Percentiles rank a stretch among this genome's conserved stretches.
phyloP scores from a whole-genome alignment of 2,888 invertebrate species.

The Idaea biselata region DNA sequence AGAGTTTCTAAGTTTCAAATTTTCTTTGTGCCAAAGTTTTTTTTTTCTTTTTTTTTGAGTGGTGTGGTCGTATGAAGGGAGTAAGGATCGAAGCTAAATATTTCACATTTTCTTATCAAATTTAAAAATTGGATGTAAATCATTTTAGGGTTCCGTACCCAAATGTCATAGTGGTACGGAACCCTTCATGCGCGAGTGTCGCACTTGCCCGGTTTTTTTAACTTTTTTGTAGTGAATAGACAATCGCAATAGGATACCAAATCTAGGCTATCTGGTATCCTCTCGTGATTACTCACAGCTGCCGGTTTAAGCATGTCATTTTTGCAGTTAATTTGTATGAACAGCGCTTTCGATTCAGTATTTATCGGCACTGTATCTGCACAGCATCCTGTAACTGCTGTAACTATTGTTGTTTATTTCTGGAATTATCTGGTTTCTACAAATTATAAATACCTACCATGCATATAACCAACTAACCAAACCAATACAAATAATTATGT shows the following conservation, averaged over 20 bases:
- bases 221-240: neutral
- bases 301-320: neutral
- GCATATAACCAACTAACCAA: neutral
- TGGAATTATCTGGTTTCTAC: neutral
- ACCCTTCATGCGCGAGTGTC: too few species aligned
- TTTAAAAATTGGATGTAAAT: too few species aligned
- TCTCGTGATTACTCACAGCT: neutral
- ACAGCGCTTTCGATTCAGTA: slow-evolving; percentile 9
- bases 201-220: neutral
- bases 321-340: neutral
- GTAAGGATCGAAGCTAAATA: too few species aligned
- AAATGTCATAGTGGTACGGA: too few species aligned
- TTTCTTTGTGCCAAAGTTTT: too few species aligned
- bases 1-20: too few species aligned
- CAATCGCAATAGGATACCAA: neutral
- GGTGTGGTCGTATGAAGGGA: too few species aligned
- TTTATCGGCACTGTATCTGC: slow-evolving; percentile 26
- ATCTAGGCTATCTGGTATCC: slow-evolving; percentile 1
- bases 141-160: too few species aligned
- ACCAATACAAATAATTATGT: too few species aligned
- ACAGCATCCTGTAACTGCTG: slow-evolving; percentile 20
- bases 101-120: too few species aligned
- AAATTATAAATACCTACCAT: neutral
- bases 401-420: slow-evolving; percentile 7
- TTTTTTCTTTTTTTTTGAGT: too few species aligned